phyloP scores from a whole-genome alignment of 2,888 invertebrate species.

The Parascotia fuliginaria region DNA sequence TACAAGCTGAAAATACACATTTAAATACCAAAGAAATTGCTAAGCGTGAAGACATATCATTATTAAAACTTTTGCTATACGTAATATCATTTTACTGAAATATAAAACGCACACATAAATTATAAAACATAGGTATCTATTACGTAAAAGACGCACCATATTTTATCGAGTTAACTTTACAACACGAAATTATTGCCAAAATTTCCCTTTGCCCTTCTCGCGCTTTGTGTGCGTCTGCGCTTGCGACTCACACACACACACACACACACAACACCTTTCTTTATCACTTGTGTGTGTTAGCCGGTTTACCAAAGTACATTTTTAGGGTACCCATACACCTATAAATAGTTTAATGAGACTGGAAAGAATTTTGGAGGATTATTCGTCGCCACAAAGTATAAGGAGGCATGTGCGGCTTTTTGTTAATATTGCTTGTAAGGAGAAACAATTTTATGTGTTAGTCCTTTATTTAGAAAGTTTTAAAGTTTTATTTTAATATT shows the following conservation, averaged over 20 bases:
- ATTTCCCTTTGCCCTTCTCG: constrained; percentile 80
- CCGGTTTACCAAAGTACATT: constrained; percentile 74
- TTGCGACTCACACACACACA: constrained; percentile 43
- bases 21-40: too few species aligned
- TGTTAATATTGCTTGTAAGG: constrained; percentile 8
- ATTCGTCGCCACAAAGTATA: constrained; percentile 27
- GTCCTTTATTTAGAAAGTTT: constrained; percentile 18
- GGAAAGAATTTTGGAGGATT: constrained; percentile 50
- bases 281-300: constrained; percentile 51
- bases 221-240: constrained; percentile 54
- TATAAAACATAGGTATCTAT: too few species aligned
- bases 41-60: too few species aligned
- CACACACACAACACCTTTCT: constrained; percentile 21
- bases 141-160: constrained; percentile 32
- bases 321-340: constrained; percentile 71
- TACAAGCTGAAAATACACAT: too few species aligned
- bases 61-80: too few species aligned
- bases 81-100: too few species aligned
- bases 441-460: constrained; percentile 16
- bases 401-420: constrained; percentile 29
- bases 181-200: constrained; percentile 77
- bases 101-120: too few species aligned
- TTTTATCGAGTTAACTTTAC: constrained; percentile 30
- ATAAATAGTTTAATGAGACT: constrained; percentile 64
- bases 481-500: too few species aligned